Evolutionary conservation across 2,888 invertebrate species (phyloP).

Genomic region (Agonopterix subpropinquella): DNA sequence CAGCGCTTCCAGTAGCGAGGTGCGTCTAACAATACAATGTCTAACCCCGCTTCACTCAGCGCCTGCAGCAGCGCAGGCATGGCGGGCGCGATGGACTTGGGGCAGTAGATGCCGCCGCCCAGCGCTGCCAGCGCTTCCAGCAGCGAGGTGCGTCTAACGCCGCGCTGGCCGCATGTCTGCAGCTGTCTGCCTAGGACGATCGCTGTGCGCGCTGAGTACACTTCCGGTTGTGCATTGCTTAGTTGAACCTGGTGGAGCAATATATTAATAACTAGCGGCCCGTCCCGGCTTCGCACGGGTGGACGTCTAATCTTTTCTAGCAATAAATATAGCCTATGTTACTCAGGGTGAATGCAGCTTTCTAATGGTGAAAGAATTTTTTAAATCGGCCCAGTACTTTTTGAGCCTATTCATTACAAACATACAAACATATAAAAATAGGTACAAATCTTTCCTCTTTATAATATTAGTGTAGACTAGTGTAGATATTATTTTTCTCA

Average conservation of each 20-base stretch:
- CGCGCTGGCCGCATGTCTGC: constrained; percentile 16
- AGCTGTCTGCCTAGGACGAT: constrained; percentile 37
- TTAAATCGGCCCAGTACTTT: no score
- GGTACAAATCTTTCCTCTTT: no score
- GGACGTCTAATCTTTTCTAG: no score
- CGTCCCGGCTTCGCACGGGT: no score
- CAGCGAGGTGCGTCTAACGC: constrained; percentile 33
- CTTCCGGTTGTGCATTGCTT: constrained; percentile 37
- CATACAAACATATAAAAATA: no score
- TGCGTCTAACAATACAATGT: constrained; percentile 12
- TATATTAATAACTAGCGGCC: no score
- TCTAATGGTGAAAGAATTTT: no score
- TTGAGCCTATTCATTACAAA: no score
- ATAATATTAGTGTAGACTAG: no score
- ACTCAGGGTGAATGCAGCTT: no score
- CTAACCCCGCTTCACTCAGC: constrained; percentile 23
- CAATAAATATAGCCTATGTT: no score
- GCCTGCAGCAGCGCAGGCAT: constrained; percentile 25
- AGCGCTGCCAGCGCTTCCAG: constrained; percentile 54
- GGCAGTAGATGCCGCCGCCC: constrained; percentile 34
- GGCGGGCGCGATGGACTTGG: constrained; percentile 32
- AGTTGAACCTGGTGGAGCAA: constrained; percentile 44
- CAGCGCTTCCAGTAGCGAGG: constrained; percentile 49
- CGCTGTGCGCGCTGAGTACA: constrained; percentile 47
- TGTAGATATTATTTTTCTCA: no score